These are phyloP conservation scores for Drosophila kokeensis DNA, from an alignment of 2,888 invertebrate genomes.

Conservation along the genomic window DNA sequence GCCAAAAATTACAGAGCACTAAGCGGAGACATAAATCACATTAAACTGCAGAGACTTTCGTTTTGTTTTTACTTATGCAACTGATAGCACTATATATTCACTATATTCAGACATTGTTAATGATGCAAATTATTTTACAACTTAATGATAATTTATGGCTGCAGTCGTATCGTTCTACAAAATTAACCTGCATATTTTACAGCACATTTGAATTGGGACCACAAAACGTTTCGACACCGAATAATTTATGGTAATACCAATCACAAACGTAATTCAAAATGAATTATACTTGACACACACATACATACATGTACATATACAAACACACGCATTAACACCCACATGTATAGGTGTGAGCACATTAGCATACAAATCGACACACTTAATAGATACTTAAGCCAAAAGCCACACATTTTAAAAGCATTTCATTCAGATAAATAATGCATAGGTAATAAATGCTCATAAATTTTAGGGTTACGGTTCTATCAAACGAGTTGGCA, in stretches of 20 bases:
- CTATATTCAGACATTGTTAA: constrained; percentile 26
- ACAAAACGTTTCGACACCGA: constrained; percentile 64
- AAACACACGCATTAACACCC: constrained; percentile 11
- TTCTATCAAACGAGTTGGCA: constrained; percentile 21
- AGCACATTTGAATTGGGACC: constrained; percentile 62
- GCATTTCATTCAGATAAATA: constrained; percentile 47
- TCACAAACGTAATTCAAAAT: constrained; percentile 56
- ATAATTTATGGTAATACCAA: constrained; percentile 70
- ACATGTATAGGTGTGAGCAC: constrained; percentile 22
- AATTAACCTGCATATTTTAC: constrained; percentile 64
- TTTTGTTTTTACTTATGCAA: not conserved
- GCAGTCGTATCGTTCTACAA: constrained; percentile 42
- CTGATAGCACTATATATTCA: constrained; percentile 22
- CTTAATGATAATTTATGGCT: constrained; percentile 71
- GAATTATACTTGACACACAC: constrained; percentile 46
- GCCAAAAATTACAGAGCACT: constrained; percentile 59
- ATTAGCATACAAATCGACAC: constrained; percentile 56
- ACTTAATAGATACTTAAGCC: constrained; percentile 63
- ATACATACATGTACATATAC: not conserved
- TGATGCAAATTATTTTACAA: constrained; percentile 57
- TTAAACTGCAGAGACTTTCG: constrained; percentile 17
- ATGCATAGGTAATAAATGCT: constrained; percentile 52
- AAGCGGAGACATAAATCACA: constrained; percentile 46
- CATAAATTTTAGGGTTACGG: constrained; percentile 30
- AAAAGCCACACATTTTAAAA: constrained; percentile 7